phyloP scores from a whole-genome alignment of 2,797 vertebrate species.

The Staurois parvus region DNA sequence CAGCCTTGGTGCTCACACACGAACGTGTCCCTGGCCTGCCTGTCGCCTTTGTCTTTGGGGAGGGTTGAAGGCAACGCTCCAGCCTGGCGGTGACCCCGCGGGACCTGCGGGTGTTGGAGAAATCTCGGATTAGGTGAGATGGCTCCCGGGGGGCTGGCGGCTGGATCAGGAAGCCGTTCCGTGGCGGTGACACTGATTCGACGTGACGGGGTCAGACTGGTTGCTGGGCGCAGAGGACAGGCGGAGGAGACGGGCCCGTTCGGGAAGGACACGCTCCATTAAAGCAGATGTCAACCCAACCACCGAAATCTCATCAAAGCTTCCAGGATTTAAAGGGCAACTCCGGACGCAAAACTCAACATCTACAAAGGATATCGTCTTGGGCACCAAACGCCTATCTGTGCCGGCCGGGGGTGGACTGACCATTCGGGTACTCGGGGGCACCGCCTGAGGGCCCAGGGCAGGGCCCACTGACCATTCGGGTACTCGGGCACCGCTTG shows the following conservation, averaged over 20 bases:
- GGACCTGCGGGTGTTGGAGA: constrained; percentile 54
- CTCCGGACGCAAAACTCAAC: too few species aligned
- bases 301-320: too few species aligned
- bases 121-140: constrained; percentile 59
- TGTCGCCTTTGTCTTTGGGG: constrained; percentile 42
- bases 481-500: too few species aligned
- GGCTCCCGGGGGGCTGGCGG: constrained; percentile 54
- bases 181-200: constrained; percentile 49
- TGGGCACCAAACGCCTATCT: too few species aligned
- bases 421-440: too few species aligned
- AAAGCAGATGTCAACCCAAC: too few species aligned
- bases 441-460: too few species aligned
- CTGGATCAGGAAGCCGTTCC: constrained; percentile 53
- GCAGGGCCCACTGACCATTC: too few species aligned
- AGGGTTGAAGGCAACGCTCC: constrained; percentile 15
- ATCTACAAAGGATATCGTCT: too few species aligned
- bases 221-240: constrained; percentile 46
- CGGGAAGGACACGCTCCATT: background rate
- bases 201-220: constrained; percentile 58
- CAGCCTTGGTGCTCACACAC: background rate
- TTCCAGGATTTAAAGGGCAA: too few species aligned
- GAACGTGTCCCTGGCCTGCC: background rate
- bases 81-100: constrained; percentile 45
- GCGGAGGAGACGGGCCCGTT: constrained; percentile 12
- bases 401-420: too few species aligned